Conservation (phyloP, 2,113 vertebrate genomes). For the Pteruthius melanotis region DNA sequence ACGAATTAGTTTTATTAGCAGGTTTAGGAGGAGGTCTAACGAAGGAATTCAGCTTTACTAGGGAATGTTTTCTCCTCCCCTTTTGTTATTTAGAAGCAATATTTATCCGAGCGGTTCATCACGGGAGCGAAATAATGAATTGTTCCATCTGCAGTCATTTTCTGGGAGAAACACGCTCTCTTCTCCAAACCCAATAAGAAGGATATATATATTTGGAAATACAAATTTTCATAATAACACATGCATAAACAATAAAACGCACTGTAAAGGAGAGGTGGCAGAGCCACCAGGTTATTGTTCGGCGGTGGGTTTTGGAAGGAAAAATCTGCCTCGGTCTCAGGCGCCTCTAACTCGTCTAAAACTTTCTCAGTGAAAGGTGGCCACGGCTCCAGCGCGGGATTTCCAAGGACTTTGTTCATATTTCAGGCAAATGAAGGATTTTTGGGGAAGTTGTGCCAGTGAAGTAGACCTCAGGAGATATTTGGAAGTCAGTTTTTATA, state of each 20-base stretch:
- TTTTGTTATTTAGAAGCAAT: conserved; percentile 50
- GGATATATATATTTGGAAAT: conserved; percentile 65
- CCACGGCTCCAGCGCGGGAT: background rate
- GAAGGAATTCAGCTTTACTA: conserved; percentile 52
- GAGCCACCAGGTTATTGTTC: background rate
- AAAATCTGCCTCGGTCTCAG: background rate
- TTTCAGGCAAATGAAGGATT: background rate
- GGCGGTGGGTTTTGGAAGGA: background rate
- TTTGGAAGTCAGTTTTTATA: background rate
- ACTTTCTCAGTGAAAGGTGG: background rate
- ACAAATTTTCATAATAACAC: conserved; percentile 75
- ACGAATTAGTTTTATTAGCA: conserved; percentile 63
- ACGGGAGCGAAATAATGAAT: background rate
- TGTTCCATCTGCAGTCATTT: background rate
- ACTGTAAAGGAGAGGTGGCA: background rate
- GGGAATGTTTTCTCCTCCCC: conserved; percentile 54
- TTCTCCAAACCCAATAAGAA: conserved; percentile 67
- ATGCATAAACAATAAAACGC: conserved; percentile 62
- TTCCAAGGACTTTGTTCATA: background rate
- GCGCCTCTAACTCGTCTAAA: background rate
- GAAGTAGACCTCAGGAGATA: background rate
- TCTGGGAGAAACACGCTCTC: background rate
- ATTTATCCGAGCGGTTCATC: background rate
- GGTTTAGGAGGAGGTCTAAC: conserved; percentile 53
- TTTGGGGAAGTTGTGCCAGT: background rate